Evolutionary conservation across 2,797 vertebrate genomes (phyloP).

Genomic region (Sebastes reedi): DNA sequence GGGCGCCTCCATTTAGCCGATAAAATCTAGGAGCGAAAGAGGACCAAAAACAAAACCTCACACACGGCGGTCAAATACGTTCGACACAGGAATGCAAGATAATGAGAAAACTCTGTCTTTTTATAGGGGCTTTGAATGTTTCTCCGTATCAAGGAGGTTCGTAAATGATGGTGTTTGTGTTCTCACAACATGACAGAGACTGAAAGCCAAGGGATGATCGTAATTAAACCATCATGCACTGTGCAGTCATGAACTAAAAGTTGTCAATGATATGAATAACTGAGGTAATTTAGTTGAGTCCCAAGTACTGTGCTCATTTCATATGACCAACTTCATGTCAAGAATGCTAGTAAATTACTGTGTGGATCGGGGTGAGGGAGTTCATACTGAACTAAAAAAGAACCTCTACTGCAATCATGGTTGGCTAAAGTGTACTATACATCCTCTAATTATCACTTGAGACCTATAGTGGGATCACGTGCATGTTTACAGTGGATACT

Average conservation of each 20-base stretch:
- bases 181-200: not conserved
- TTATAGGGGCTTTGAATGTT: slow-evolving; percentile 19
- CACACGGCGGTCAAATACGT: slow-evolving; percentile 47
- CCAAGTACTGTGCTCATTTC: not conserved
- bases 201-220: not conserved
- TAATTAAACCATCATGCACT: not conserved
- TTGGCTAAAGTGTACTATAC: not conserved
- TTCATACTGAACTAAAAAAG: slow-evolving; percentile 1
- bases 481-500: not conserved
- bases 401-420: not conserved
- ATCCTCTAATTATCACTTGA: not conserved
- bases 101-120: slow-evolving; percentile 49
- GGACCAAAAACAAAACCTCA: slow-evolving; percentile 62
- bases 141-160: slow-evolving; percentile 8
- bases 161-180: slow-evolving; percentile 8
- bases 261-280: not conserved
- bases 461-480: not conserved
- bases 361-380: not conserved
- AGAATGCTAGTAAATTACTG: not conserved
- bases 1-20: slow-evolving; percentile 69
- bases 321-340: not conserved
- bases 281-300: not conserved
- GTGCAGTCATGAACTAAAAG: not conserved
- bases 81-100: slow-evolving; percentile 45
- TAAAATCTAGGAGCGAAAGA: slow-evolving; percentile 60